Evolutionary conservation across 2,797 vertebrate species (phyloP).

Genomic region (Distichodus sexfasciatus): DNA sequence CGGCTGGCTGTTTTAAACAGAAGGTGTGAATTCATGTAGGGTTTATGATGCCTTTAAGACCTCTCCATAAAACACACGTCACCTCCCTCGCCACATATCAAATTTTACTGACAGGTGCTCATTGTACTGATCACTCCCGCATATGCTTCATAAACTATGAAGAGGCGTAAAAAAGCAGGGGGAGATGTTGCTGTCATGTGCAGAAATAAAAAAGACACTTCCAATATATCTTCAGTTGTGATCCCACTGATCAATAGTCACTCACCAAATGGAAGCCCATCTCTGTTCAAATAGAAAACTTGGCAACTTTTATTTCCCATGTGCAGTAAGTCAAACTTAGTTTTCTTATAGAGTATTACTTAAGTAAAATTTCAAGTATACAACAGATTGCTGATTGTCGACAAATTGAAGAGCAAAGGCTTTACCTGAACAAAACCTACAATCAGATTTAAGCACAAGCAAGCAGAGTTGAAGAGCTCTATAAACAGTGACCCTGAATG

Average conservation of each 20-base stretch:
- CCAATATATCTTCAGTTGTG: constrained; percentile 5
- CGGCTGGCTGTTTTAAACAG: constrained; percentile 59
- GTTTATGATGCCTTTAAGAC: constrained; percentile 56
- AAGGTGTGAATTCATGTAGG: constrained; percentile 64
- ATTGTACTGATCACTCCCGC: constrained; percentile 58
- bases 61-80: constrained; percentile 50
- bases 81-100: constrained; percentile 49
- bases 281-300: background rate
- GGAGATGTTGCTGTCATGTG: background rate
- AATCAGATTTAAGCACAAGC: no score
- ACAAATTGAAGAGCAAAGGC: no score
- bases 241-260: background rate
- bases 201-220: background rate
- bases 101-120: constrained; percentile 67
- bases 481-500: constrained; percentile 20
- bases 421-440: no score
- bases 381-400: no score
- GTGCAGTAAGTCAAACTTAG: no score
- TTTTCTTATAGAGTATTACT: no score
- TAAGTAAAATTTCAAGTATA: no score
- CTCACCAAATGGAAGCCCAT: background rate
- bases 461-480: no score
- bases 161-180: constrained; percentile 22
- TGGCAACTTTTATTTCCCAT: background rate
- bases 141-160: constrained; percentile 56